A percentile compares a stretch with the other conserved stretches of the same genome.
Conservation (phyloP, 53 echinoderm and acorn worm genomes). For the Henricia sp. region DNA sequence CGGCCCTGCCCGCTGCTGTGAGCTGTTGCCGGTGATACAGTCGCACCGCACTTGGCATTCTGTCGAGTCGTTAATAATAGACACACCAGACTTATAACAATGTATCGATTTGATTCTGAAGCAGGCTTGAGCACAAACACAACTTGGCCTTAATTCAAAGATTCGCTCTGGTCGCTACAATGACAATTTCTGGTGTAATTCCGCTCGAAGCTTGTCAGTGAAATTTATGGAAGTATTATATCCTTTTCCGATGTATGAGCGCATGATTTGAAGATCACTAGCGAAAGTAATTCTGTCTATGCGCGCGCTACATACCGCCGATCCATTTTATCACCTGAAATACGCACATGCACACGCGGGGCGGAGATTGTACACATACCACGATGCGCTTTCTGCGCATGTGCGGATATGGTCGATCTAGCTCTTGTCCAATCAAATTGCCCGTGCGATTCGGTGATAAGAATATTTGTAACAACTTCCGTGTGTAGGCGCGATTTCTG, state of each 20-base stretch:
- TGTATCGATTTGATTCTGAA: too few relatives aligned
- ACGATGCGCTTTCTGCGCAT: slow-evolving; percentile 1
- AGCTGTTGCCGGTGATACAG: too few relatives aligned
- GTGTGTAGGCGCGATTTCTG: slow-evolving; percentile 7
- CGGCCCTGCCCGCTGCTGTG: too few relatives aligned
- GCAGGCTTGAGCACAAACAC: too few relatives aligned
- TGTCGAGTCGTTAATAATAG: slow-evolving; percentile 1
- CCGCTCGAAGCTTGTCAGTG: not conserved
- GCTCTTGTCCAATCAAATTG: slow-evolving; percentile 31
- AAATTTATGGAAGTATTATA: slow-evolving; percentile 23
- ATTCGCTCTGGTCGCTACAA: slow-evolving; percentile 8
- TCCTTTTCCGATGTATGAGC: slow-evolving; percentile 4
- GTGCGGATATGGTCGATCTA: slow-evolving; percentile 5
- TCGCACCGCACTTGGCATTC: too few relatives aligned
- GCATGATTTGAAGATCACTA: slow-evolving; percentile 18
- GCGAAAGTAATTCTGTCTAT: not conserved
- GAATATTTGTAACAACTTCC: not conserved
- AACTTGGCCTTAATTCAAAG: too few relatives aligned
- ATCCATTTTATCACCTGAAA: not conserved
- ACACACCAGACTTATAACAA: too few relatives aligned
- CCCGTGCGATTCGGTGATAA: slow-evolving; percentile 6
- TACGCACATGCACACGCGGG: slow-evolving; percentile 11
- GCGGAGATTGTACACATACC: too few relatives aligned
- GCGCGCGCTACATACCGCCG: not conserved
- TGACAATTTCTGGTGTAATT: slow-evolving; percentile 3